Evolutionary conservation across 1,140 invertebrate genomes (phyloP).

Genomic region (Drosophila azteca): DNA sequence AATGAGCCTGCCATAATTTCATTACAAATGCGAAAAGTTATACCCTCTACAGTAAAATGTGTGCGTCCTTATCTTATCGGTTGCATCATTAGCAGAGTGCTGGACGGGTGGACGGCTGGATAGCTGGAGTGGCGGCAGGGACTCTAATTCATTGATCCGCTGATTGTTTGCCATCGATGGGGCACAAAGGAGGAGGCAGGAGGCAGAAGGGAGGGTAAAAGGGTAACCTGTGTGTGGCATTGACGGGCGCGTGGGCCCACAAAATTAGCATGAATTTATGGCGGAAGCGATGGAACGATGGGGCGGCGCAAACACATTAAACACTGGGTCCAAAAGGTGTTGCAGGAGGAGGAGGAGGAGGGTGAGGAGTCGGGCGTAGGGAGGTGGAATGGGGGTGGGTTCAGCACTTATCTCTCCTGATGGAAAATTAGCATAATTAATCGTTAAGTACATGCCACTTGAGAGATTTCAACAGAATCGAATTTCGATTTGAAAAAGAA

Average conservation of each 20-base stretch:
- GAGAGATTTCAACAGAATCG: conserved; percentile 21
- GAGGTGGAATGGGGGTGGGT: too few relatives aligned
- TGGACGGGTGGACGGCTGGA: too few relatives aligned
- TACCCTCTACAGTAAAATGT: neutral
- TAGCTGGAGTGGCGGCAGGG: neutral
- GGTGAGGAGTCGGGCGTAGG: too few relatives aligned
- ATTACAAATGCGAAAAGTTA: conserved; percentile 49
- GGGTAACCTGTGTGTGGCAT: conserved; percentile 7
- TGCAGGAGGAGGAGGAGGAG: neutral
- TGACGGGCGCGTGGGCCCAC: conserved; percentile 25
- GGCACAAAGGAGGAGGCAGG: too few relatives aligned
- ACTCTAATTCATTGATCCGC: conserved; percentile 62
- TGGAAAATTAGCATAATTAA: conserved; percentile 61
- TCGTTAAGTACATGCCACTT: conserved; percentile 32
- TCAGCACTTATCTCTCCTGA: conserved; percentile 22
- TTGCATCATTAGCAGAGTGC: conserved; percentile 42
- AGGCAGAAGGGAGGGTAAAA: neutral
- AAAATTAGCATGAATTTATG: conserved; percentile 42
- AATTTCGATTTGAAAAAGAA: conserved; percentile 15
- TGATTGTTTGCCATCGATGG: conserved; percentile 44
- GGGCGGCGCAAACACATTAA: conserved; percentile 37
- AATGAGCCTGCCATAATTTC: conserved; percentile 62
- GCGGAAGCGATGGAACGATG: neutral
- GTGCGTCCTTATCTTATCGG: conserved; percentile 62
- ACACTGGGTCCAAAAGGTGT: conserved; percentile 18